A percentile compares a stretch with the other conserved stretches of the same genome.
These are phyloP conservation scores for Sebastes baramenuke DNA, from an alignment of 2,797 vertebrate genomes.

Conservation along the genomic window DNA sequence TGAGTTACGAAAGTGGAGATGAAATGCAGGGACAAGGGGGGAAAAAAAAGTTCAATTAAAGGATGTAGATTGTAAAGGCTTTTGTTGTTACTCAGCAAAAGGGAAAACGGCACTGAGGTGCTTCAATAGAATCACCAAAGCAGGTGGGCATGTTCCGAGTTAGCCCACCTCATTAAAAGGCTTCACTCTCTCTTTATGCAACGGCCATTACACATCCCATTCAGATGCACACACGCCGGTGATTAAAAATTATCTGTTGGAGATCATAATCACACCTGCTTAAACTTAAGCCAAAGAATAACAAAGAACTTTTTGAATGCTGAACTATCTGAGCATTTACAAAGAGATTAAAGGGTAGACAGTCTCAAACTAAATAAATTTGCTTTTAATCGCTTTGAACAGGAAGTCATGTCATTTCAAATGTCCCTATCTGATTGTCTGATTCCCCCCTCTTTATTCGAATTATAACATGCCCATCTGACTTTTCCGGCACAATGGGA, in stretches of 20 bases:
- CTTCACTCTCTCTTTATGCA: constrained; percentile 79
- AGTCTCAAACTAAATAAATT: constrained; percentile 87
- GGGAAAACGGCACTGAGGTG: constrained; percentile 74
- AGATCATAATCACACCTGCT: constrained; percentile 85
- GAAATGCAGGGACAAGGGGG: constrained; percentile 55
- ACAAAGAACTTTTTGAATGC: constrained; percentile 84
- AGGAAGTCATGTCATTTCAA: constrained; percentile 86
- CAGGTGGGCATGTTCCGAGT: constrained; percentile 83
- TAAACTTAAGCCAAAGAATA: constrained; percentile 84
- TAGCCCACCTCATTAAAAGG: constrained; percentile 84
- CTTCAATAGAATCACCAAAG: constrained; percentile 83
- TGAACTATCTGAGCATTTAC: constrained; percentile 82
- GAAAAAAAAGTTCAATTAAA: constrained; percentile 79
- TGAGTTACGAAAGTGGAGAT: constrained; percentile 76
- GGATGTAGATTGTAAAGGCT: constrained; percentile 79
- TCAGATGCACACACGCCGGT: constrained; percentile 79
- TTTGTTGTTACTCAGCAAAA: constrained; percentile 81
- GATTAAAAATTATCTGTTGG: constrained; percentile 87
- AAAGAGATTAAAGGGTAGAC: constrained; percentile 85
- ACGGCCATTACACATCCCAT: constrained; percentile 82
- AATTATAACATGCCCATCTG: constrained; percentile 89
- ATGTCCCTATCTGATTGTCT: constrained; percentile 86
- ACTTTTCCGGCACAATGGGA: constrained; percentile 85
- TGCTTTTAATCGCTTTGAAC: constrained; percentile 86
- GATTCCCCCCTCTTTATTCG: constrained; percentile 86